Conservation (phyloP, 2,888 invertebrate genomes). For the Megastigmus dorsalis region DNA sequence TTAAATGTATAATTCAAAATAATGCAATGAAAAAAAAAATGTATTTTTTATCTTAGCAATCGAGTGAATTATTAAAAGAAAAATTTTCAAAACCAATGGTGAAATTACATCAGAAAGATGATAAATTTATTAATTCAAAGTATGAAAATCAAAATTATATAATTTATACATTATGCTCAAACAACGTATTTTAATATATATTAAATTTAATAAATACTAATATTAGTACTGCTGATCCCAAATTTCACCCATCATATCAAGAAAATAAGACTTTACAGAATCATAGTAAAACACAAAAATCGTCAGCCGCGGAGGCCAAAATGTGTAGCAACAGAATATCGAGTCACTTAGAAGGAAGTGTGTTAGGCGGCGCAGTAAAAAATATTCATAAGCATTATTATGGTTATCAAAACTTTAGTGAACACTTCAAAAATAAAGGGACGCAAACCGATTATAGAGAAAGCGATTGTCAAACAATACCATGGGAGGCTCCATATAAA, state of each 20-base stretch:
- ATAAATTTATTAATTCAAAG: background rate
- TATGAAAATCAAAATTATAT: too few relatives aligned
- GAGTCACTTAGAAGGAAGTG: constrained; percentile 44
- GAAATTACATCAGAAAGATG: too few relatives aligned
- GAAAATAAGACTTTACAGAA: too few relatives aligned
- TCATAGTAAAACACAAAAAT: background rate
- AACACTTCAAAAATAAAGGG: constrained; percentile 60
- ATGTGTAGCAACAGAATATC: constrained; percentile 30
- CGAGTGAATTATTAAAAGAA: background rate
- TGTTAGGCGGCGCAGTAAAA: constrained; percentile 33
- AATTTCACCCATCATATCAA: too few relatives aligned
- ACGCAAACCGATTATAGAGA: constrained; percentile 85
- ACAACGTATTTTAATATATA: too few relatives aligned
- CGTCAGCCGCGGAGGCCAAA: background rate
- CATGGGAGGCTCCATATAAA: constrained; percentile 83
- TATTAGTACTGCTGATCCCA: too few relatives aligned
- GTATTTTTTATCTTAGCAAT: background rate
- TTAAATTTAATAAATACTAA: too few relatives aligned
- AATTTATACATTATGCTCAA: too few relatives aligned
- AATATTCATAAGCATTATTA: constrained; percentile 25
- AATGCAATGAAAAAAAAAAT: too few relatives aligned
- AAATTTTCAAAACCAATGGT: too few relatives aligned
- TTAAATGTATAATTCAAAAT: too few relatives aligned
- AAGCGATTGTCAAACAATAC: constrained; percentile 84
- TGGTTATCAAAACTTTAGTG: background rate